phyloP scores from a whole-genome alignment of 2,113 vertebrate genomes.

The Naja naja region DNA sequence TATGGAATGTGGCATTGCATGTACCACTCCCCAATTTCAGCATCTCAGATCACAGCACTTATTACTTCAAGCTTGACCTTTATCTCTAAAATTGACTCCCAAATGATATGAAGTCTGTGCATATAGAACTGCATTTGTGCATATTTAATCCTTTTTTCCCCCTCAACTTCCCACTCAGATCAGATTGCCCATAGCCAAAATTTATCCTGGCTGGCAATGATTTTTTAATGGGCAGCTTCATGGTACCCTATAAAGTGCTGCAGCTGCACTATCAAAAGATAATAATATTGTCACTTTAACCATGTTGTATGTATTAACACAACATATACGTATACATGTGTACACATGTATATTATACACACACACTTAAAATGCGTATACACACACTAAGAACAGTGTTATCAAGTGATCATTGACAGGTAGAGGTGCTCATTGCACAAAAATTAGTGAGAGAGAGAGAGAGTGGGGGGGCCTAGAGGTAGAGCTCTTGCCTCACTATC shows the following conservation, averaged over 20 bases:
- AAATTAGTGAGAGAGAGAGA: neutral
- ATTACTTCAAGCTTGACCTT: neutral
- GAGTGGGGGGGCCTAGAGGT: too few relatives aligned
- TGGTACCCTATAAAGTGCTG: neutral
- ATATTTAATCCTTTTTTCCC: neutral
- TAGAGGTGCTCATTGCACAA: neutral
- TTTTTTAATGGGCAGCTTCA: neutral
- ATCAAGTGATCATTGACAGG: neutral
- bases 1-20: fast-evolving
- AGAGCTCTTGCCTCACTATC: too few relatives aligned
- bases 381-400: neutral
- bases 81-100: neutral
- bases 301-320: neutral
- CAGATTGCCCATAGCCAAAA: neutral
- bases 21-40: neutral
- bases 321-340: neutral
- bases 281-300: neutral
- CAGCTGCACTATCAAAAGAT: neutral
- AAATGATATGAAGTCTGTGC: neutral
- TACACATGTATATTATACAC: neutral
- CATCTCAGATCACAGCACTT: neutral
- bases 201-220: neutral
- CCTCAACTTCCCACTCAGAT: neutral
- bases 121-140: neutral
- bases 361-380: neutral